Evolutionary conservation across 2,888 invertebrate species (phyloP).

Genomic region (Plagodis pulveraria): DNA sequence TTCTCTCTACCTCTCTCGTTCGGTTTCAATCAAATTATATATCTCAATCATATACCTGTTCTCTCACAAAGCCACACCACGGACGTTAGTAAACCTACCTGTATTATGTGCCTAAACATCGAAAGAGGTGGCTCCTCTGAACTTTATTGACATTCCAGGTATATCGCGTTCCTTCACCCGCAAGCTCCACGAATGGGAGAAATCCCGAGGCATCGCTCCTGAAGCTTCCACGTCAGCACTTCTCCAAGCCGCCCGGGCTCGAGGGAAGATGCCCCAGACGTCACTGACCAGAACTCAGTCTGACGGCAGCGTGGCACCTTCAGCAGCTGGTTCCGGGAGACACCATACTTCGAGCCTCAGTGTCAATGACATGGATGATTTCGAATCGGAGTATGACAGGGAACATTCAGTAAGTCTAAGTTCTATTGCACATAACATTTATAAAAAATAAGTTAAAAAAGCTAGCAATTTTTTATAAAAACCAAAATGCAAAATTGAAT

Average conservation of each 20-base stretch:
- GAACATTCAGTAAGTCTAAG: conserved; percentile 64
- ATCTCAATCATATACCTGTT: too few relatives aligned
- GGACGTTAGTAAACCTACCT: too few relatives aligned
- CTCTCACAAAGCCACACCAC: too few relatives aligned
- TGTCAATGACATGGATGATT: conserved; percentile 89
- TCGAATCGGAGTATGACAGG: conserved; percentile 83
- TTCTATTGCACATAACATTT: too few relatives aligned
- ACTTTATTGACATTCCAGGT: conserved; percentile 55
- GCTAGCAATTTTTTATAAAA: background rate
- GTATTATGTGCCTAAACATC: too few relatives aligned
- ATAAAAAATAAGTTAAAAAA: background rate
- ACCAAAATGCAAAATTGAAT: too few relatives aligned
- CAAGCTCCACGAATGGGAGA: conserved; percentile 96
- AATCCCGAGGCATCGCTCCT: conserved; percentile 93
- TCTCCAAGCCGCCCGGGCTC: conserved; percentile 80
- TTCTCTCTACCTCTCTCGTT: too few relatives aligned
- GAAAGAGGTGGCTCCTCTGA: too few relatives aligned
- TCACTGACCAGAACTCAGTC: conserved; percentile 90
- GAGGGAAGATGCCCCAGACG: conserved; percentile 60
- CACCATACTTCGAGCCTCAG: conserved; percentile 90
- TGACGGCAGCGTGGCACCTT: conserved; percentile 89
- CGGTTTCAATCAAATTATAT: too few relatives aligned
- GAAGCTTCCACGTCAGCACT: conserved; percentile 94
- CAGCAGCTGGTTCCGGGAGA: conserved; percentile 84
- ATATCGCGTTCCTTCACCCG: conserved; percentile 95